Base-by-base conservation (phyloP, 2,113 vertebrate species). In the Boleophthalmus pectinirostris region DNA sequence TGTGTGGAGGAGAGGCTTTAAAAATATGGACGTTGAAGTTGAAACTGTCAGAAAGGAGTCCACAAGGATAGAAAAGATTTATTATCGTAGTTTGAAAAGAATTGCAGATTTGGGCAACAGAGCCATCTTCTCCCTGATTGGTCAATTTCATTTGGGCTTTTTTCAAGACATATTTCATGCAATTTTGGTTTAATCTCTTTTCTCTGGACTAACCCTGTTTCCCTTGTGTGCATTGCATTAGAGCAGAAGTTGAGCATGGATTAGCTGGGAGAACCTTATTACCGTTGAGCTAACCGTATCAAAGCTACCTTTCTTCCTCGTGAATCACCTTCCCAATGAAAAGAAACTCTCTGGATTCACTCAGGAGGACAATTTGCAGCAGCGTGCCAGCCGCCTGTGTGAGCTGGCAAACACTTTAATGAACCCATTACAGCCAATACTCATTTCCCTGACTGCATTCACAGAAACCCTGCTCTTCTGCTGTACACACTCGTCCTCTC, bases 391-490 rank as follows among this genome's bases (percentile, higher is more conserved):
- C 8, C 13, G 0, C 11, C 75, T 45, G 47, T 74, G 83, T 80
- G 56, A 58, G 82, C 79, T 85, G 83, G 85, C 78, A 82, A 82
- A 71, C 69, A 73, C 68, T 71, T 77, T 89, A 88, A 89, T 88
- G 87, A 86, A 82, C 69, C 80, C 72, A 88, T 87, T 89, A 86
- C 77, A 88, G 77, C 79, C 82, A 81, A 78, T 69, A 63, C 74
- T 82, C 75, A 74, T 87, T 87, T 87, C 73, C 78, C 58, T 70
- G 64, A 82, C 74, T 84, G 75, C 72, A 85, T 83, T 85, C 74
- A 84, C 73, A 87, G 74, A 79, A 81, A 80, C 20, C 29, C 21
- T 63, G 69, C 63, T 79, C 25, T 33, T 33, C 77, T 80, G 73
- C 58, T 74, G 68, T 60, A 79, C 68, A 75, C 82, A 57, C 38